Base-by-base conservation (phyloP, 1,140 invertebrate genomes). In the Dreissena polymorpha region DNA sequence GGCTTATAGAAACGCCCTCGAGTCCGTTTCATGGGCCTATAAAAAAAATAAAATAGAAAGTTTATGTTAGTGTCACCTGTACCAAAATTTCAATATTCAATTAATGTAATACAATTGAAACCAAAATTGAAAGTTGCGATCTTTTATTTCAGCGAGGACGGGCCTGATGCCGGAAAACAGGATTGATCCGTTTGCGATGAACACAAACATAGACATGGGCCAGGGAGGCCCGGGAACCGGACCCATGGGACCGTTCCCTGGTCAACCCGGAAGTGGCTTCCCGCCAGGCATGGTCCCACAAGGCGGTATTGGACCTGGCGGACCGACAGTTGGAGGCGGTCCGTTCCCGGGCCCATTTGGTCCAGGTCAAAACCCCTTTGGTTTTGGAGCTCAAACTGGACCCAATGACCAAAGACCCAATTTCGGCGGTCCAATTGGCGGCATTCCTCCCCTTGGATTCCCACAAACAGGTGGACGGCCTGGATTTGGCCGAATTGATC, bases 111-210 rank as follows among this genome's bases (percentile, higher is more conserved):
- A 39, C 39, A 39, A 39, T 5, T 39, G 39, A 39, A 39, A 39
- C 2, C 39, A 39, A 39, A 39, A 39, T 5, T 39, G 18, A n/a
- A 12, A 3, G 2, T 60, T 23, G 21, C 16, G 2, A 60, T 60
- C 16, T 60, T 53, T 13, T 12, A 29, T 82, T 72, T 72, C 70
- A 82, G 79, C 55, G 21, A 53, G 23, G 25, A 82, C 79, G 29
- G 79, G 79, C 39, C 21, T 82, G 6, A 82, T 82, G 79, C 79
- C 79, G 7, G 23, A 67, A 21, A 82, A 73, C 29, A 74, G 12
- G 13, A 68, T 67, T 16, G 71, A 82, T 65, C 79, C 79, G 21
- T 73, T 72, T 64, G 69, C 71, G 29, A 13, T 64, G 14, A 82
- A 82, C 49, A 81, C 68, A 14, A 50, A 65, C 23, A 13, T 57